Evolutionary conservation across 2,113 vertebrate genomes (phyloP).

Genomic region (Donacobius atricapilla): DNA sequence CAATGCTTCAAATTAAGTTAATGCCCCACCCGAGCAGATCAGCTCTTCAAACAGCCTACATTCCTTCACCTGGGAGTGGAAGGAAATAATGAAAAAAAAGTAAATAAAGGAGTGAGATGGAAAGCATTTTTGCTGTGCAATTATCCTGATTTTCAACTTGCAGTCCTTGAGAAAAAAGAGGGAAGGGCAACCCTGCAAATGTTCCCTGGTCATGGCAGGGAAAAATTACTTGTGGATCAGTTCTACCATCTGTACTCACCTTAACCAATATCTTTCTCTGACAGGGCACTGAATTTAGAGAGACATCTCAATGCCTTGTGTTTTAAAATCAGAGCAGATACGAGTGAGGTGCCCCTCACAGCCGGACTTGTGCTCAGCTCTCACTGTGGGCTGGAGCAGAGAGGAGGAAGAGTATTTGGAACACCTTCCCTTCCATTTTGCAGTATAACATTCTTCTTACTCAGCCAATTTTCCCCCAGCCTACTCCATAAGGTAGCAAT

Average conservation of each 20-base stretch:
- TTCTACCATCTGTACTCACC: background rate
- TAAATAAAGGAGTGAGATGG: slow-evolving; percentile 69
- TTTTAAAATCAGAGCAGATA: background rate
- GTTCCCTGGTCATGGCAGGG: background rate
- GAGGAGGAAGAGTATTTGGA: background rate
- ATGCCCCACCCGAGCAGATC: slow-evolving; percentile 58
- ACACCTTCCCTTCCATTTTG: background rate
- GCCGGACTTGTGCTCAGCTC: background rate
- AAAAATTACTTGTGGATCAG: background rate
- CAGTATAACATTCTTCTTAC: background rate
- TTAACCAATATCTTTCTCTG: background rate
- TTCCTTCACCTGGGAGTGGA: slow-evolving; percentile 69
- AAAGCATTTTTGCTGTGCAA: slow-evolving; percentile 61
- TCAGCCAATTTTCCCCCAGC: background rate
- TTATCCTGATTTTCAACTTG: slow-evolving; percentile 56
- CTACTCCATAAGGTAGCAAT: background rate
- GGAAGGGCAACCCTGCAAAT: background rate
- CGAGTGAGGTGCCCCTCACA: fast-evolving
- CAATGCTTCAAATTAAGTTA: slow-evolving; percentile 56
- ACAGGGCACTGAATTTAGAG: background rate
- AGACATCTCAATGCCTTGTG: background rate
- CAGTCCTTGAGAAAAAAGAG: slow-evolving; percentile 39
- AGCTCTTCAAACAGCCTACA: slow-evolving; percentile 59
- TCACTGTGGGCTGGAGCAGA: background rate
- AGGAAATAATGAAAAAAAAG: slow-evolving; percentile 67